Evolutionary conservation across 2,113 vertebrate species (phyloP), one percentile per base, ranked within the genome.

Genomic region (Paradoxurus hermaphroditus): DNA sequence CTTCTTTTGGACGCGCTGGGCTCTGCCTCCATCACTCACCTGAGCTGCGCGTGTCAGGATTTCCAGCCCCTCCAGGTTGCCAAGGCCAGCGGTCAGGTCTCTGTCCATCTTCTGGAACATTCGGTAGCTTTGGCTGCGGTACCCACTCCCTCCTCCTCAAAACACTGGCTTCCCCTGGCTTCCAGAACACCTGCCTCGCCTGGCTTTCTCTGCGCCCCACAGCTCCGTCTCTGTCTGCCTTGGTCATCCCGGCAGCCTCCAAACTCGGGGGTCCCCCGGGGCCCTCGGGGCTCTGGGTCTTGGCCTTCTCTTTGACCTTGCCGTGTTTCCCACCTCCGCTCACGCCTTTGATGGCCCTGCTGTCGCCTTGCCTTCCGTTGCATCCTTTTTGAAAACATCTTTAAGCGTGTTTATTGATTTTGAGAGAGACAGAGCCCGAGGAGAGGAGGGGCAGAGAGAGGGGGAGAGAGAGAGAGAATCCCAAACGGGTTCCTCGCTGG

Each of bases 71-170:
- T 53, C 36, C 25, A 34, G 39, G n/a, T 67, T 49, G 39, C 86
- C 78, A 16, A 36, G 21, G 41, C 3, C 68, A 7, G 36, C 8
- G 70, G 41, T 9, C 65, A 25, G 1, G 51, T 81, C 63, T 73
- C 19, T 51, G 49, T 36, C 44, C 59, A 12, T 23, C 44, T 78
- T 34, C 62, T 34, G 53, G 68, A 13, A 13, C 2, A 15, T 39
- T n/a, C 12, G 4, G n/a, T 2, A 5, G 5, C 8, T 0, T 0
- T 10, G 49, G 79, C 23, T 34, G 16, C 15, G 1, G 0, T 9
- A 8, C 31, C 92, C 19, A 1, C 25, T 82, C 9, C 34, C 8
- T 73, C 10, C 39, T 90, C 68, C 63, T 65, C 29, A 7, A 77
- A 78, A 39, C 3, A 2, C 41, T 44, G 16, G 91, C 51, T 75